phyloP scores from a whole-genome alignment of 1,140 invertebrate genomes.

The Thaumatotibia leucotreta region DNA sequence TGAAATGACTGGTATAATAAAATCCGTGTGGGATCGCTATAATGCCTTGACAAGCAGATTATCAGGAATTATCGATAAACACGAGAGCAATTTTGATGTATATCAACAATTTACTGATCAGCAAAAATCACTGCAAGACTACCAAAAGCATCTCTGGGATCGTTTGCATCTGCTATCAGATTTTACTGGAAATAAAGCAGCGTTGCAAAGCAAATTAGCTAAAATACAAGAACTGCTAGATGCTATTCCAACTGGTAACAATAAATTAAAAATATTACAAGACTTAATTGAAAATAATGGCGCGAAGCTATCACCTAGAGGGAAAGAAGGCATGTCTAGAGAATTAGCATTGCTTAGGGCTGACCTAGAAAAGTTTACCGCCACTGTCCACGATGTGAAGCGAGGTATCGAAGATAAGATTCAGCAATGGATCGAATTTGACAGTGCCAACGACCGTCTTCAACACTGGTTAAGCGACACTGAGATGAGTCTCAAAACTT shows the following conservation, averaged over 20 bases:
- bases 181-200: constrained; percentile 88
- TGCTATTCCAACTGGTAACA: constrained; percentile 83
- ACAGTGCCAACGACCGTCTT: constrained; percentile 89
- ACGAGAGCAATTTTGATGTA: constrained; percentile 86
- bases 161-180: constrained; percentile 86
- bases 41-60: constrained; percentile 80
- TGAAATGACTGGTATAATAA: constrained; percentile 82
- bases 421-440: constrained; percentile 94
- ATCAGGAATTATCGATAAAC: constrained; percentile 70
- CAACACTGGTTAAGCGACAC: constrained; percentile 91
- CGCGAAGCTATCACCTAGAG: constrained; percentile 82
- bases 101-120: constrained; percentile 91
- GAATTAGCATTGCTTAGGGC: constrained; percentile 85
- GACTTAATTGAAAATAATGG: constrained; percentile 83
- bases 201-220: constrained; percentile 82
- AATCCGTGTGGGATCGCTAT: constrained; percentile 85
- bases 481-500: constrained; percentile 92
- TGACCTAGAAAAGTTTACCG: constrained; percentile 90
- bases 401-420: constrained; percentile 89
- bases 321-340: constrained; percentile 88
- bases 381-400: constrained; percentile 84
- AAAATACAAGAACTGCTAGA: constrained; percentile 89
- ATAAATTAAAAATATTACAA: constrained; percentile 83
- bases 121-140: constrained; percentile 90
- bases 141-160: constrained; percentile 93